phyloP scores from a whole-genome alignment of 2,797 vertebrate species.

The Echeneis naucrates region DNA sequence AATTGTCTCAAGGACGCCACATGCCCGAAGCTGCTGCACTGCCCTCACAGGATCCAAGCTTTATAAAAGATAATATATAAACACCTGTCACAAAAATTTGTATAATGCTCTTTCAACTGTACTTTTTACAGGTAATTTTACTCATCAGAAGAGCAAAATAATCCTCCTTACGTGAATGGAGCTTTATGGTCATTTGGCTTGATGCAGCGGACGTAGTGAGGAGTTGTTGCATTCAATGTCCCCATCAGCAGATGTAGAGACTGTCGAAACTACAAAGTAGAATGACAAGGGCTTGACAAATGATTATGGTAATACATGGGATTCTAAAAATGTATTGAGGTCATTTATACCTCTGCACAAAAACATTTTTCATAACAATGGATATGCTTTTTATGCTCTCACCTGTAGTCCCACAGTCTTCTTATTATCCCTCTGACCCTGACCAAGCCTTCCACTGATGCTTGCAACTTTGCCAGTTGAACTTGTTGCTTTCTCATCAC shows the following conservation, averaged over 20 bases:
- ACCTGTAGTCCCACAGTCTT: conserved; percentile 98
- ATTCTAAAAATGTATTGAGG: not conserved
- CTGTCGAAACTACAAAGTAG: conserved; percentile 90
- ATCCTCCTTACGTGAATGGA: conserved; percentile 90
- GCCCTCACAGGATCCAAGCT: conserved; percentile 94
- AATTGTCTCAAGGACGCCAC: conserved; percentile 96
- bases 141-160: not conserved
- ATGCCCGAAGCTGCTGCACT: conserved; percentile 96
- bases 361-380: too few species aligned
- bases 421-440: conserved; percentile 89
- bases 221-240: conserved; percentile 94
- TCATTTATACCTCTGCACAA: too few species aligned
- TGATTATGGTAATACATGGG: not conserved
- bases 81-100: not conserved
- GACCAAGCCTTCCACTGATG: conserved; percentile 78
- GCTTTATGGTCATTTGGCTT: conserved; percentile 96
- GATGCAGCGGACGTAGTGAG: conserved; percentile 98
- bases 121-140: not conserved
- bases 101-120: not conserved
- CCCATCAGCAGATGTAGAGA: conserved; percentile 96
- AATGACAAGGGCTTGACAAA: not conserved
- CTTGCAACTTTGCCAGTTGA: conserved; percentile 79
- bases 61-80: conserved; percentile 25
- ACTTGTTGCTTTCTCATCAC: conserved; percentile 85
- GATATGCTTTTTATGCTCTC: conserved; percentile 53